These are phyloP conservation scores for Kryptolebias marmoratus DNA, from an alignment of 2,113 vertebrate genomes.

Conservation along the genomic window DNA sequence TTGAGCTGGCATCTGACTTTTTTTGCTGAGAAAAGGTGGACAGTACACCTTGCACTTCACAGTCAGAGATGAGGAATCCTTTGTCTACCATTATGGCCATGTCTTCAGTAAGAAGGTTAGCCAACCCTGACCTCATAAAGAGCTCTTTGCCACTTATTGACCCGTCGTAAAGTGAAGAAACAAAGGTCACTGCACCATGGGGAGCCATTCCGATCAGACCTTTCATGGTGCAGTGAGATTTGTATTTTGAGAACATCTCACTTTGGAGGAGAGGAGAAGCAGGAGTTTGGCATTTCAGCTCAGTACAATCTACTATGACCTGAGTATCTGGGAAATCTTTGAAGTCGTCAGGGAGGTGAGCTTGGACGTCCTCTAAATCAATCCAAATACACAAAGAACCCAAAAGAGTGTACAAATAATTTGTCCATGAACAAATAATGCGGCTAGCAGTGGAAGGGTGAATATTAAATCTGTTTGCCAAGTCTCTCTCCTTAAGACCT, in stretches of 20 bases:
- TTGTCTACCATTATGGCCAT: too few species aligned
- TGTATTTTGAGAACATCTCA: neutral
- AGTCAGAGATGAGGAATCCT: too few species aligned
- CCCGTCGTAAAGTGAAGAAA: neutral
- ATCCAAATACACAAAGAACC: neutral
- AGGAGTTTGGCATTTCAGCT: conserved; percentile 1
- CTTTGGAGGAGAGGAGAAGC: neutral
- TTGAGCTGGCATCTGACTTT: neutral
- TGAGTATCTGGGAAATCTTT: neutral
- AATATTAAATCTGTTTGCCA: neutral
- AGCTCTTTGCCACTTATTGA: conserved; percentile 1
- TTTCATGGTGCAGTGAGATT: neutral
- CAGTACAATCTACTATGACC: conserved; percentile 4
- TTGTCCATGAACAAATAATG: neutral
- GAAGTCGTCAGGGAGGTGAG: neutral
- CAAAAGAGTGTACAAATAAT: neutral
- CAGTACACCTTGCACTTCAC: too few species aligned
- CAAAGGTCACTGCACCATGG: conserved; percentile 4
- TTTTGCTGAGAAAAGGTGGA: too few species aligned
- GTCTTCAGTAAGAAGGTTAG: neutral
- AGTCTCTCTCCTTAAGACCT: neutral
- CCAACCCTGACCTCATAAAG: neutral
- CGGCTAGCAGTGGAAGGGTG: neutral
- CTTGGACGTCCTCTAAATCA: neutral
- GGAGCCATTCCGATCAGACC: neutral